Evolutionary conservation across 2,113 vertebrate species (phyloP).

Genomic region (Ceyx melanurus): DNA sequence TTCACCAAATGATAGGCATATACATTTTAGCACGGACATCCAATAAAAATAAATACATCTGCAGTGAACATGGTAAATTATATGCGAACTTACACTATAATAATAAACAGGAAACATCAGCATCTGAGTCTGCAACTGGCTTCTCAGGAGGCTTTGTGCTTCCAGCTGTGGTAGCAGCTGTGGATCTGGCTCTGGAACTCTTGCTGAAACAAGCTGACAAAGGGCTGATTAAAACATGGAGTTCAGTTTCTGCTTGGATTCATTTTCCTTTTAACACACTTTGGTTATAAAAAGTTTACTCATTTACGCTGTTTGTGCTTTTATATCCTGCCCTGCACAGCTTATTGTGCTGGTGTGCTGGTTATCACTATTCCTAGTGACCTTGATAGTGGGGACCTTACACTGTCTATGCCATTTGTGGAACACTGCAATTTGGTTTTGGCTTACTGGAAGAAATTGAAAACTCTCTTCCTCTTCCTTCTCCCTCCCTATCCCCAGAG

Average conservation of each 20-base stretch:
- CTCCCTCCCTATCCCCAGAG: slow-evolving; percentile 20
- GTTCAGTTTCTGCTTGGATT: slow-evolving; percentile 56
- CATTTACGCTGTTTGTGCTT: slow-evolving; percentile 5
- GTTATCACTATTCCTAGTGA: neutral
- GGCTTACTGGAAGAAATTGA: slow-evolving; percentile 16
- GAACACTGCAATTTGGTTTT: neutral
- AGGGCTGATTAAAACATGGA: slow-evolving; percentile 51
- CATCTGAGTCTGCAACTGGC: slow-evolving; percentile 66
- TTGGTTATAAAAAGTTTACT: slow-evolving; percentile 23
- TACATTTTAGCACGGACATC: slow-evolving; percentile 48
- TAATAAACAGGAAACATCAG: slow-evolving; percentile 73
- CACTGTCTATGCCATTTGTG: neutral
- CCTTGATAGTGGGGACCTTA: neutral
- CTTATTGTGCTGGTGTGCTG: neutral
- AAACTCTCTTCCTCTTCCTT: slow-evolving; percentile 43
- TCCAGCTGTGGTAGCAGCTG: slow-evolving; percentile 68
- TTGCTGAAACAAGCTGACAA: slow-evolving; percentile 60
- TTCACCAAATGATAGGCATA: slow-evolving; percentile 35
- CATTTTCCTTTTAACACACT: slow-evolving; percentile 30
- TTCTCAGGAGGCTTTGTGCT: slow-evolving; percentile 55
- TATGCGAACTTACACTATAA: slow-evolving; percentile 63
- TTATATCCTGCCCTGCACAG: neutral
- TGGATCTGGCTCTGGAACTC: slow-evolving; percentile 41
- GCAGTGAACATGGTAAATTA: slow-evolving; percentile 66
- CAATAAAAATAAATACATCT: slow-evolving; percentile 71